Evolutionary conservation across 2,113 vertebrate species (phyloP), one percentile per base, ranked within the genome.

Genomic region (Thamnophis sirtalis): DNA sequence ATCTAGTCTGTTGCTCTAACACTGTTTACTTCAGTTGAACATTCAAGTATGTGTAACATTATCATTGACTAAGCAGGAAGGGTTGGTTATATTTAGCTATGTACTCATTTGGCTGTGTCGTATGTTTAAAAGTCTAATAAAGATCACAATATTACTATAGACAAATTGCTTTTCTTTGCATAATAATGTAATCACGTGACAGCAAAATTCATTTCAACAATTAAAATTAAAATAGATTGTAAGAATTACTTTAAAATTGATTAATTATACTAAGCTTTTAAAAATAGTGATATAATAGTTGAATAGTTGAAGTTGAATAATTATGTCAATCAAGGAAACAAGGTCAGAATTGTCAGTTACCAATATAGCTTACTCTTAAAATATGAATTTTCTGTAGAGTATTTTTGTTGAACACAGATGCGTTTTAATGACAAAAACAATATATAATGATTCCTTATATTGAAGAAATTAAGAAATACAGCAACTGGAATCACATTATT

Each of bases 1-100:
- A 33, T 22, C 43, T 1, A 0, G 5, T 26, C 89, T 91, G 43
- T 22, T n/a, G 9, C 8, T 26, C 1, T 73, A 55, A 58, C 28
- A 73, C 48, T 91, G 51, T 92, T 91, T 92, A 89, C 60, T 87
- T 92, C 68, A 90, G 0, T 92, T 93, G 89, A 84, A 91, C 90
- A 13, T 21, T 87, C 2, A 58, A 58, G 7, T 91, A 84, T 48
- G 92, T 93, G 19, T 92, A 92, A 90, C 43, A 0, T 93, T 93
- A 91, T 48, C 63, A 53, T 19, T 91, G 73, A 43, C 60, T 53
- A 63, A 92, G 58, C 55, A 0, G 9, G 50, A 80, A 86, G 80
- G 84, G 28, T 91, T 93, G 84, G 28, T 91, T 93, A 1, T 91
- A 85, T 93, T 94, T 86, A 91, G 53, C 58, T n/a, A 13, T 86